Conservation (phyloP, 1,140 invertebrate genomes). For the Heliconius eleuchia region DNA sequence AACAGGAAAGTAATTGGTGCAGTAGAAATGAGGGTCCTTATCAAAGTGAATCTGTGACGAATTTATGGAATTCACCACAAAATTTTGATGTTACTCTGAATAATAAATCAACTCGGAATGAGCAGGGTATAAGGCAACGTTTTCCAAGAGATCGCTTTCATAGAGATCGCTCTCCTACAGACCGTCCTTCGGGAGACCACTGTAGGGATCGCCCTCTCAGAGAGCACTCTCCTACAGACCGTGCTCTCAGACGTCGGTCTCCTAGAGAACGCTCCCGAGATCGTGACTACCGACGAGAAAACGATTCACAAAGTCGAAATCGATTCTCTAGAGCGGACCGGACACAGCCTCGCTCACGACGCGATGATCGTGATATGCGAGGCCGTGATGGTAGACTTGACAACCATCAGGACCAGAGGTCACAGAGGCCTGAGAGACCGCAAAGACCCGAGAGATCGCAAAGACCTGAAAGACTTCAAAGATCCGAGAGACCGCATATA, state of each 20-base stretch:
- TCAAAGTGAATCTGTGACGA: neutral
- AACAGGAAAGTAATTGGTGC: neutral
- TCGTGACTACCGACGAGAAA: neutral
- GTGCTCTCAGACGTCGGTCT: neutral
- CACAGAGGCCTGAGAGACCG: neutral
- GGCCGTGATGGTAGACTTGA: neutral
- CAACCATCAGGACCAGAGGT: neutral
- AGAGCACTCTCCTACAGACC: neutral
- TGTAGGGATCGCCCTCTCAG: neutral
- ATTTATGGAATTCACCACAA: neutral
- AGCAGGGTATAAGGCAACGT: neutral
- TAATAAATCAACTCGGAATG: neutral
- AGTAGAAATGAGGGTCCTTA: neutral
- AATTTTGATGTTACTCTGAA: neutral
- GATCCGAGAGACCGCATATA: neutral
- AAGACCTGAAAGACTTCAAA: neutral
- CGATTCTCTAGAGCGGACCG: neutral
- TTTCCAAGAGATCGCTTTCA: neutral
- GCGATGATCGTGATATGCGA: neutral
- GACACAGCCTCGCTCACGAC: neutral
- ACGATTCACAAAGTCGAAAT: neutral
- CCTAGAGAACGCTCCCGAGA: neutral
- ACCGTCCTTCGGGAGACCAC: neutral
- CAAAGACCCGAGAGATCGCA: neutral
- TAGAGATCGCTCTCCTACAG: conserved; percentile 2